Percentiles rank a stretch among this genome's conserved stretches.
Evolutionary conservation across 2,888 invertebrate genomes (phyloP).

Genomic region (Pristionchus exspectatus): DNA sequence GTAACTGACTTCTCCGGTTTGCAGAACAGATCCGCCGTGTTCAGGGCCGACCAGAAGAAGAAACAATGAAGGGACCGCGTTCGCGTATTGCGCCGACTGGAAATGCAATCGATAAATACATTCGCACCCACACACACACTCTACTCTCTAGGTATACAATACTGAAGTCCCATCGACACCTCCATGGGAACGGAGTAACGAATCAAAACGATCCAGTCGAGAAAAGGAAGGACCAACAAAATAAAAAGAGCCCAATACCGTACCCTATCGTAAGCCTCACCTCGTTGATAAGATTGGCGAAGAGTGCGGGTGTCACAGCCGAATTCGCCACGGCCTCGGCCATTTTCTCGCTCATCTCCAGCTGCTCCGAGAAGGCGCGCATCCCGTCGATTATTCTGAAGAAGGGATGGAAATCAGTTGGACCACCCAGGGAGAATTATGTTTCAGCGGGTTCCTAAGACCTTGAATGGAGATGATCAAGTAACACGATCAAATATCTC

Average conservation of each 20-base stretch:
- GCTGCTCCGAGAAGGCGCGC: conserved; percentile 63
- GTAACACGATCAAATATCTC: too few species aligned
- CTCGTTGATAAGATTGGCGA: conserved; percentile 50
- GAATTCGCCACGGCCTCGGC: conserved; percentile 57
- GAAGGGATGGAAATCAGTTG: background rate
- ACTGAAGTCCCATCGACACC: too few species aligned
- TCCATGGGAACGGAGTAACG: too few species aligned
- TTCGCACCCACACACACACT: too few species aligned
- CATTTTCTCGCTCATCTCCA: conserved; percentile 56
- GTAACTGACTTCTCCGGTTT: conserved; percentile 17
- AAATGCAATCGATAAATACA: background rate
- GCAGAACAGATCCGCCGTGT: conserved; percentile 45
- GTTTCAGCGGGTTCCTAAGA: background rate
- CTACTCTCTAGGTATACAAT: too few species aligned
- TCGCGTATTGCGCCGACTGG: background rate
- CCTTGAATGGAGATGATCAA: background rate
- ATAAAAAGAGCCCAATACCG: too few species aligned
- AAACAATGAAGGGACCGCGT: background rate
- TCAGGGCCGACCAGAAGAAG: background rate
- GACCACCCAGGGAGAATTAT: background rate
- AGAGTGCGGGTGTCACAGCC: conserved; percentile 55
- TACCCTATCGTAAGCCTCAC: conserved; percentile 50
- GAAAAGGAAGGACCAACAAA: too few species aligned
- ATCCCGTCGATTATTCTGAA: conserved; percentile 67
- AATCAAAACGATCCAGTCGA: too few species aligned